Conservation (phyloP, 1,140 invertebrate species). For the Cydia amplana region DNA sequence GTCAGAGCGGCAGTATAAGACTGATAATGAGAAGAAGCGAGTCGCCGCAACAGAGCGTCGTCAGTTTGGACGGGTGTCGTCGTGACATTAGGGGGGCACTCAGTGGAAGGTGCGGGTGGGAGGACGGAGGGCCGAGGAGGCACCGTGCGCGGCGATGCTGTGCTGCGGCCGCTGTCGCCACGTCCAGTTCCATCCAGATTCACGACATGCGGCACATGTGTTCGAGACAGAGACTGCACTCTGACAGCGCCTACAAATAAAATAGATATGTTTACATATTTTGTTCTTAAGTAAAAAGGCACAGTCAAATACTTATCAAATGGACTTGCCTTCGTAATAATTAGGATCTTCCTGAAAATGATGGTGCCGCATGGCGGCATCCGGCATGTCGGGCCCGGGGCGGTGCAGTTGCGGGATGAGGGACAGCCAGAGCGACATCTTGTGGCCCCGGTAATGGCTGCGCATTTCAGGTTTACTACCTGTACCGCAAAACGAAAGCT, state of each 20-base stretch:
- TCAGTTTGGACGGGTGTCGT: conserved; percentile 70
- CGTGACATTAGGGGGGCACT: conserved; percentile 85
- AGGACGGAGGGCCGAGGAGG: conserved; percentile 56
- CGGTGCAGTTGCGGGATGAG: conserved; percentile 93
- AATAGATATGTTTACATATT: conserved; percentile 29
- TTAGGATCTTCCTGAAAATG: conserved; percentile 84
- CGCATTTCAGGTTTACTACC: conserved; percentile 87
- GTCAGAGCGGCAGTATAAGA: conserved; percentile 94
- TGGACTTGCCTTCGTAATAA: conserved; percentile 65
- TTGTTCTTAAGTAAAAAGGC: conserved; percentile 17
- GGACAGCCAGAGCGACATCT: conserved; percentile 95
- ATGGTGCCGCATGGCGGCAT: conserved; percentile 87
- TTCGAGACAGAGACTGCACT: conserved; percentile 83
- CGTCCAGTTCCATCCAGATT: conserved; percentile 64
- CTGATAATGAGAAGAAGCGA: conserved; percentile 89
- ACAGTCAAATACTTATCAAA: background rate
- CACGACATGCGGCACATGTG: conserved; percentile 78
- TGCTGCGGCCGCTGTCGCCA: conserved; percentile 66
- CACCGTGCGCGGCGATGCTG: conserved; percentile 68
- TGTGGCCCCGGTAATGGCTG: conserved; percentile 93
- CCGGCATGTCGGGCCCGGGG: conserved; percentile 82
- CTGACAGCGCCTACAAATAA: conserved; percentile 83
- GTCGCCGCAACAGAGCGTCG: conserved; percentile 86
- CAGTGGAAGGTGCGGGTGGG: conserved; percentile 79
- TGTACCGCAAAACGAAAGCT: conserved; percentile 56